Base-by-base conservation (phyloP, 2,888 invertebrate species). In the Melieria crassipennis region DNA sequence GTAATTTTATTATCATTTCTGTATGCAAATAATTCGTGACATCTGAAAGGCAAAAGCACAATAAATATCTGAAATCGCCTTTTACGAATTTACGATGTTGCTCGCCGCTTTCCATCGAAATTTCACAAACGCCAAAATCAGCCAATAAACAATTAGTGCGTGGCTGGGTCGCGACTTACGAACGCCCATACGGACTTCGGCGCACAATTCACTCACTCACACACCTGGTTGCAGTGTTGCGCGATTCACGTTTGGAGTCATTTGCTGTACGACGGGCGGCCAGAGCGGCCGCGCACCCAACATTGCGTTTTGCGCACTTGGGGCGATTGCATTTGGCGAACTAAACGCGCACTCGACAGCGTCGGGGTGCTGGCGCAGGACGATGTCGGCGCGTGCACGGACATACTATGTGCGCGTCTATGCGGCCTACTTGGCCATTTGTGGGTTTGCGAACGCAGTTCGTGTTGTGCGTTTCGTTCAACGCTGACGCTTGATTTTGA, bases 401-500 rank as follows among this genome's bases (percentile, higher is more conserved):
- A 30, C 30, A 2, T 30, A 30, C 30, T 30, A 3, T 30, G 30
- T 30, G 30, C 64, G 16, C 63, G 47, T 45, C 43, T 70, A 58
- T 68, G 61, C 68, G 72, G 78, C 80, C 80, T 77, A 80, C 78
- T 82, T 82, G 79, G 79, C 83, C 81, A 82, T 82, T 82, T 81
- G 82, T 75, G 83, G 82, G 79, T 82, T 79, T 78, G 11, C 52
- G 48, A 68, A 50, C 50, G 16, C 55, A 52, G n/a, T 50, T 68
- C 67, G 11, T 50, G 50, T 11, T 50, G 9, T 2, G 30, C 64
- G 30, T 47, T 10, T 2, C 30, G 30, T 30, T 30, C 30, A 30
- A 30, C 30, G 30, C 30, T 30, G 30, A 30, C 30, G 30, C 30
- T 30, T 30, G 30, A 30, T 30, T 30, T 30, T 30, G 30, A 30